These are phyloP conservation scores for Oreochromis aureus DNA, from an alignment of 2,113 vertebrate species.

Conservation along the genomic window DNA sequence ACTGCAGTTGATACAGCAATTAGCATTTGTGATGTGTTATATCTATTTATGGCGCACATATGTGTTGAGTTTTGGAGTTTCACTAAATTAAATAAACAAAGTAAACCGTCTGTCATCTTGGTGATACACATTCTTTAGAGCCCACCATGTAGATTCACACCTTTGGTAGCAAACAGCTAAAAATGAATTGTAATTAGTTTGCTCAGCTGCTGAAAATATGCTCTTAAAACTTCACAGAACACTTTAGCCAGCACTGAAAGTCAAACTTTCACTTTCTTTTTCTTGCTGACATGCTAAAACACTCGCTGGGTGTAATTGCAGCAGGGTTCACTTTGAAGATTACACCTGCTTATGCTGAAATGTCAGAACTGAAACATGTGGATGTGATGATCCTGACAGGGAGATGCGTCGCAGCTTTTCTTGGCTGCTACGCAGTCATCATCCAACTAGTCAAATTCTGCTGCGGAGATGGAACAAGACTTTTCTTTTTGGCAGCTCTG, in stretches of 20 bases:
- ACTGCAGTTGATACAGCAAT: not conserved
- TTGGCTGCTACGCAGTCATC: not conserved
- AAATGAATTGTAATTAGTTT: not conserved
- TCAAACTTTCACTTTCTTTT: not conserved
- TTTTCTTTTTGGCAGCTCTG: slow-evolving; percentile 22
- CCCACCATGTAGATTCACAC: not conserved
- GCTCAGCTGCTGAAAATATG: not conserved
- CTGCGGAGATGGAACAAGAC: not conserved
- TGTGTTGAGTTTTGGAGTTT: not conserved
- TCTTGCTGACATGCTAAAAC: not conserved
- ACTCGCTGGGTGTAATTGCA: slow-evolving; percentile 16
- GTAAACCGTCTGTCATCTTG: not conserved
- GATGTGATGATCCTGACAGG: slow-evolving; percentile 20
- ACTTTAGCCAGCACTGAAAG: not conserved
- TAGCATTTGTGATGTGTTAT: not conserved
- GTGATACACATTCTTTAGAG: not conserved
- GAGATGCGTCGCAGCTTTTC: not conserved
- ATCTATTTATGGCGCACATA: not conserved
- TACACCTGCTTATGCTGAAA: slow-evolving; percentile 24
- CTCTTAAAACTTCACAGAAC: not conserved
- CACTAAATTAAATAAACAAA: not conserved
- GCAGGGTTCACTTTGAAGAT: slow-evolving; percentile 49
- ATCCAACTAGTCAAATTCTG: not conserved
- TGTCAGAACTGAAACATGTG: slow-evolving; percentile 12
- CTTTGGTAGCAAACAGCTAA: not conserved